Percentiles rank a stretch among this genome's conserved stretches.
Evolutionary conservation across 23 tunicate genomes (phyloP).

Genomic region (Trididemnum miniatum): DNA sequence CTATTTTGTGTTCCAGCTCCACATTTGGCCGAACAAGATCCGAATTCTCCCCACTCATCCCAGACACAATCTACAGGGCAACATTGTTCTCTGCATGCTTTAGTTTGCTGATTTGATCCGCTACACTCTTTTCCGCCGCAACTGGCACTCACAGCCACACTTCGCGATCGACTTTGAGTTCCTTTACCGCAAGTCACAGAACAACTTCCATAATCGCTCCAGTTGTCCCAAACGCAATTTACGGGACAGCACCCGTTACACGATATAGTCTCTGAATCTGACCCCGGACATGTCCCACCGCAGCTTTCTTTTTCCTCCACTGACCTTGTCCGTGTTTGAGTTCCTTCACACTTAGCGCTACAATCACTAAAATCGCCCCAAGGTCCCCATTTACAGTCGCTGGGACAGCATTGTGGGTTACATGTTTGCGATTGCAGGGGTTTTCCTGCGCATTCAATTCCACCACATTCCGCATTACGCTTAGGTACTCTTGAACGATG

Average conservation of each 20-base stretch:
- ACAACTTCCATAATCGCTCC: slow-evolving; percentile 28
- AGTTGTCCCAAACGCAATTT: slow-evolving; percentile 40
- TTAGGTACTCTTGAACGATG: slow-evolving; percentile 15
- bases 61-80: slow-evolving; percentile 27
- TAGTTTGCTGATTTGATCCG: slow-evolving; percentile 1
- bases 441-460: slow-evolving; percentile 25
- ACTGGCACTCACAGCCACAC: neutral
- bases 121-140: slow-evolving; percentile 44
- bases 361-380: neutral
- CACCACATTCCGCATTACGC: slow-evolving; percentile 10
- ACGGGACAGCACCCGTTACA: slow-evolving; percentile 50
- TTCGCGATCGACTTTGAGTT: slow-evolving; percentile 17
- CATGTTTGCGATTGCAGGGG: neutral
- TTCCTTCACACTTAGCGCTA: neutral
- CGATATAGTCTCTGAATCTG: no score
- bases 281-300: slow-evolving; percentile 29
- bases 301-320: neutral
- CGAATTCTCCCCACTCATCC: slow-evolving; percentile 22
- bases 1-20: slow-evolving; percentile 33
- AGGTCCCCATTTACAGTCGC: neutral
- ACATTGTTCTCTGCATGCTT: slow-evolving; percentile 15
- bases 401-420: neutral
- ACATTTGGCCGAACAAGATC: slow-evolving; percentile 21
- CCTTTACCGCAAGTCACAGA: slow-evolving; percentile 52
- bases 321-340: neutral